A percentile compares a stretch with the other conserved stretches of the same genome.
phyloP scores from a whole-genome alignment of 2,113 vertebrate species.

The Petaurus breviceps region DNA sequence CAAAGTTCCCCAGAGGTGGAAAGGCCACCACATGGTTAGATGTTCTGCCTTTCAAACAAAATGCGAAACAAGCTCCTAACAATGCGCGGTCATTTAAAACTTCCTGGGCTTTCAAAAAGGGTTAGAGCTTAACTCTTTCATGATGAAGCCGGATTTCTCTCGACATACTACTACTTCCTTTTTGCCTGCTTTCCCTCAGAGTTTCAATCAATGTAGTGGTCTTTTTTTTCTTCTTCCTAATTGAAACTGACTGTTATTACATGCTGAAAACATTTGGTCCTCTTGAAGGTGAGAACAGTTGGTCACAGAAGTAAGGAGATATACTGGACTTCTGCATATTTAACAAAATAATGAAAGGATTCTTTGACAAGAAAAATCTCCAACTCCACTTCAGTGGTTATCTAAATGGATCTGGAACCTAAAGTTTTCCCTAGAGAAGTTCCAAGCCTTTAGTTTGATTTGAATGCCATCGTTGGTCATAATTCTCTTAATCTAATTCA shows the following conservation, averaged over 20 bases:
- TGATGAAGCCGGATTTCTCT: constrained; percentile 65
- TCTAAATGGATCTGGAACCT: neutral
- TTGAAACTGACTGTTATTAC: neutral
- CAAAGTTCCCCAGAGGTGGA: constrained; percentile 76
- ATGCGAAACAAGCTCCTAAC: constrained; percentile 73
- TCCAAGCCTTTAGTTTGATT: neutral
- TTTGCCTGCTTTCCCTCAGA: constrained; percentile 9
- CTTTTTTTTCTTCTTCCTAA: neutral
- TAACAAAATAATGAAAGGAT: neutral
- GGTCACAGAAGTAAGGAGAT: neutral
- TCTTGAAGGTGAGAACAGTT: neutral
- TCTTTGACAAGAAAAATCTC: neutral
- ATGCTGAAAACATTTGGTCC: neutral
- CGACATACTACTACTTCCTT: constrained; percentile 31
- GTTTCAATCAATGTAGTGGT: neutral
- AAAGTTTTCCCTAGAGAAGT: neutral
- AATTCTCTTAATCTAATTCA: neutral
- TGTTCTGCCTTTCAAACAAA: constrained; percentile 76
- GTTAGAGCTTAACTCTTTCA: constrained; percentile 53
- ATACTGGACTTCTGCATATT: neutral
- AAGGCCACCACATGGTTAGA: constrained; percentile 74
- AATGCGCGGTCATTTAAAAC: constrained; percentile 70
- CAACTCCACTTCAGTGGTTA: neutral
- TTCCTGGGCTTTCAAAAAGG: constrained; percentile 54
- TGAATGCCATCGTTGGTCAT: neutral